Evolutionary conservation across 53 echinoderm and acorn worm species (phyloP), one percentile per base, ranked within the genome.

Genomic region (Patiria pectinifera): DNA sequence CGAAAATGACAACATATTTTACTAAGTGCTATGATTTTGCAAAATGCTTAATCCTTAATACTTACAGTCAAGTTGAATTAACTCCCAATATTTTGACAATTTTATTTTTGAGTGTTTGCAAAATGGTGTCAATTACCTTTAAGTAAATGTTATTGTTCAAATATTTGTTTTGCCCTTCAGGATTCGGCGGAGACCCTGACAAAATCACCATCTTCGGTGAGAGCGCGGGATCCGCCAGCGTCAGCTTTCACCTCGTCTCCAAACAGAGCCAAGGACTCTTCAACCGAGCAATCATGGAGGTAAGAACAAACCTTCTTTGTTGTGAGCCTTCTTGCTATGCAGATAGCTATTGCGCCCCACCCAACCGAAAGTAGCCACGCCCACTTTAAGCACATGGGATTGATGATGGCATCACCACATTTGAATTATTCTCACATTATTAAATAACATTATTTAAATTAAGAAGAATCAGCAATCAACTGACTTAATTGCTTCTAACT

Each of bases 131-230:
- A 49, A 74, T 23, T 53, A 70, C 5, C 53, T 53, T 48, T 47
- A 19, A 35, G 35, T 14, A 16, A 47, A 72, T 11, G 48, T 9
- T 86, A 12, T 48, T 23, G 2, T 15, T 43, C 2, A 9, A 44
- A 12, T 6, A 0, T 45, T 80, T 13, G 4, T 44, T 13, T 77
- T 45, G 45, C 46, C 66, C 21, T 87, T 14, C 87, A 97, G 97
- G 93, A 23, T 97, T 97, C 45, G 95, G 95, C 15, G 97, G 97
- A 43, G 97, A 97, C 70, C 88, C 87, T 15, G 80, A 91, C 26
- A 84, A 87, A 47, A 91, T 97, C 6, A 97, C 97, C 8, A 92
- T 97, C 18, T 97, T 95, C 77, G 97, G 97, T 80, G 93, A 97
- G 92, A 97, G 97, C 76, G 97, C 97, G 3, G 97, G 97, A 11